Evolutionary conservation across 1,140 invertebrate genomes (phyloP).

Genomic region (Agrypnia vestita): DNA sequence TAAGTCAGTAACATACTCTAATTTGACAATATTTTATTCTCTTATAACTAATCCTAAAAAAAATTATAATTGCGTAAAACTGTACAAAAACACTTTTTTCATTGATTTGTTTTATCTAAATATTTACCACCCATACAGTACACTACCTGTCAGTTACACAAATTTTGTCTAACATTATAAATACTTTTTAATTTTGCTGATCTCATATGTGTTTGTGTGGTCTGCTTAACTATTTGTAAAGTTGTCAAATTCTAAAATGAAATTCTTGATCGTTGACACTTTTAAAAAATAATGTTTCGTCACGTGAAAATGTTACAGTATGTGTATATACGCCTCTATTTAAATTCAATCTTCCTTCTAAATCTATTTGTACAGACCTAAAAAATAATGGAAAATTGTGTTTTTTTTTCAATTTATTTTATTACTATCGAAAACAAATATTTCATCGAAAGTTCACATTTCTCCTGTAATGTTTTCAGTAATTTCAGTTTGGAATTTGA

Average conservation of each 20-base stretch:
- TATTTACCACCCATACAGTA: too few species aligned
- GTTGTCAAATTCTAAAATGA: conserved; percentile 35
- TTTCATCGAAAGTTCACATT: not conserved
- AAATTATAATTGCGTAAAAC: too few species aligned
- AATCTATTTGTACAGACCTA: not conserved
- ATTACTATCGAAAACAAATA: not conserved
- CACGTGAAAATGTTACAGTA: not conserved
- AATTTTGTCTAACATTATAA: too few species aligned
- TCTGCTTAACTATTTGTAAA: not conserved
- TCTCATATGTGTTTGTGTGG: too few species aligned
- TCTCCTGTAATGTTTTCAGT: conserved; percentile 36
- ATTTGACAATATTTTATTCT: too few species aligned
- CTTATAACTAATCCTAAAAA: too few species aligned
- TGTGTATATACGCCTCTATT: too few species aligned
- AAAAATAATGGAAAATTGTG: not conserved
- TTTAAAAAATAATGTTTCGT: not conserved
- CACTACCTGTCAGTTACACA: too few species aligned
- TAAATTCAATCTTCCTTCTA: not conserved
- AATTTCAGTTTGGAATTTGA: conserved; percentile 44
- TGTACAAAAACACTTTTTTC: too few species aligned
- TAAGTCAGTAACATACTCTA: too few species aligned
- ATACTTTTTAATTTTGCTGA: too few species aligned
- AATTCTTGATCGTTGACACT: not conserved
- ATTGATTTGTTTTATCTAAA: too few species aligned
- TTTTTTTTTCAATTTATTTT: conserved; percentile 8